Evolutionary conservation across 2,888 invertebrate species (phyloP).

Genomic region (Limulus polyphemus): DNA sequence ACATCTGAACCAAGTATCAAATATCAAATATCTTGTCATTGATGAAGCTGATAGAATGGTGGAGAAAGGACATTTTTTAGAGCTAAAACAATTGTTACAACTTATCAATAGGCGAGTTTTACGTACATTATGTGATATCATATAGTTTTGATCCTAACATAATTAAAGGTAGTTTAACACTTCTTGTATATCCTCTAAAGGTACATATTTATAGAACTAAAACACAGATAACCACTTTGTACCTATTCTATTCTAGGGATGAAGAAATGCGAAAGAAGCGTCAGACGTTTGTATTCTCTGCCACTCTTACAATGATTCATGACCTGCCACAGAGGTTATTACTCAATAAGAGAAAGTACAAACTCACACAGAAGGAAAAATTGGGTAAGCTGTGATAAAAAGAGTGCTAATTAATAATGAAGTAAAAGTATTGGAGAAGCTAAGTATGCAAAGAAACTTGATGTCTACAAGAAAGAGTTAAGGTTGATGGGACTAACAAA

Average conservation of each 20-base stretch:
- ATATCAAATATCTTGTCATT: constrained; percentile 58
- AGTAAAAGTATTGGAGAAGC: not conserved
- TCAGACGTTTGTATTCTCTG: constrained; percentile 95
- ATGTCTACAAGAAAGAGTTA: too few relatives aligned
- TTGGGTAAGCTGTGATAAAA: constrained; percentile 6
- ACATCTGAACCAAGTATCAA: constrained; percentile 22
- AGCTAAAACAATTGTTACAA: constrained; percentile 66
- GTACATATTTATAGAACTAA: too few relatives aligned
- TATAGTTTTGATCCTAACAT: too few relatives aligned
- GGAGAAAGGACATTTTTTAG: constrained; percentile 89
- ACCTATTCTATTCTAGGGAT: constrained; percentile 1
- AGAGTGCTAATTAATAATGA: constrained; percentile 5
- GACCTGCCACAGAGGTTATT: constrained; percentile 50
- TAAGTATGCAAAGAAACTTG: too few relatives aligned
- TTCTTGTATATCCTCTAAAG: too few relatives aligned
- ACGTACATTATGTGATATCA: too few relatives aligned
- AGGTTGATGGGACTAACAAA: too few relatives aligned
- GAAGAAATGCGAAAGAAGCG: constrained; percentile 39
- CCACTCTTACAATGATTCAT: constrained; percentile 84
- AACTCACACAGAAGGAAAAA: constrained; percentile 42
- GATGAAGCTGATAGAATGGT: constrained; percentile 99
- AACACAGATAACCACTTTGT: too few relatives aligned
- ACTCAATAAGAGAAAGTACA: constrained; percentile 34
- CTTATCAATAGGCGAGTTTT: constrained; percentile 49
- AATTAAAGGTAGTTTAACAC: too few relatives aligned